Evolutionary conservation across 2,113 vertebrate genomes (phyloP).

Genomic region (Mastomys natalensis): DNA sequence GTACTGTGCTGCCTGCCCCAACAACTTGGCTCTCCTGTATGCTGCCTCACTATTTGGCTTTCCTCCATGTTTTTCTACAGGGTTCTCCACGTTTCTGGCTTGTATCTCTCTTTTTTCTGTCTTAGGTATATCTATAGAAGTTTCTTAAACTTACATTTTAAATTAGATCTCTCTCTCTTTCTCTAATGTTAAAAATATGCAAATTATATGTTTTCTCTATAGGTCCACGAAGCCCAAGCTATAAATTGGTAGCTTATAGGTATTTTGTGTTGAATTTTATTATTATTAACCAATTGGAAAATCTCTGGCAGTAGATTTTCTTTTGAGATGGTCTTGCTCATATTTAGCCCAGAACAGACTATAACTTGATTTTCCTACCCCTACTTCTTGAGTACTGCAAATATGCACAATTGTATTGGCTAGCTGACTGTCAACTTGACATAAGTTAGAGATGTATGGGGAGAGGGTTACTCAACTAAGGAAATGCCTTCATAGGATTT

Average conservation of each 20-base stretch:
- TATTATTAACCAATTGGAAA: conserved; percentile 28
- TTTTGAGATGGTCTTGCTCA: neutral
- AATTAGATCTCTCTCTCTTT: neutral
- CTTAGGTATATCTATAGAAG: neutral
- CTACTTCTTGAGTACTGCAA: neutral
- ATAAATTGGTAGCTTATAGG: neutral
- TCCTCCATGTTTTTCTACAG: conserved; percentile 26
- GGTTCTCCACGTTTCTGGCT: conserved; percentile 32
- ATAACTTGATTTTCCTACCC: neutral
- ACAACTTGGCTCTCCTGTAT: neutral
- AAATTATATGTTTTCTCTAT: conserved; percentile 22
- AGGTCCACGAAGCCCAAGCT: conserved; percentile 16
- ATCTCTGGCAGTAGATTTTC: neutral
- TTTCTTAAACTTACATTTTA: neutral
- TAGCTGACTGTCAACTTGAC: neutral
- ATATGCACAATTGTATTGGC: neutral
- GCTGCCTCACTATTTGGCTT: conserved; percentile 32
- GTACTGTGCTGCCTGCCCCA: neutral
- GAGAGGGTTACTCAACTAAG: neutral
- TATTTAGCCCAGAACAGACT: neutral
- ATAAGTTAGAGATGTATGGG: neutral
- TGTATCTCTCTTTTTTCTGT: conserved; percentile 28
- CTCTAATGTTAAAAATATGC: conserved; percentile 46
- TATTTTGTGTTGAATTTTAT: conserved; percentile 55
- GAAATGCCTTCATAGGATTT: neutral